phyloP scores from a whole-genome alignment of 1,140 invertebrate species.

The Aphis craccivora region DNA sequence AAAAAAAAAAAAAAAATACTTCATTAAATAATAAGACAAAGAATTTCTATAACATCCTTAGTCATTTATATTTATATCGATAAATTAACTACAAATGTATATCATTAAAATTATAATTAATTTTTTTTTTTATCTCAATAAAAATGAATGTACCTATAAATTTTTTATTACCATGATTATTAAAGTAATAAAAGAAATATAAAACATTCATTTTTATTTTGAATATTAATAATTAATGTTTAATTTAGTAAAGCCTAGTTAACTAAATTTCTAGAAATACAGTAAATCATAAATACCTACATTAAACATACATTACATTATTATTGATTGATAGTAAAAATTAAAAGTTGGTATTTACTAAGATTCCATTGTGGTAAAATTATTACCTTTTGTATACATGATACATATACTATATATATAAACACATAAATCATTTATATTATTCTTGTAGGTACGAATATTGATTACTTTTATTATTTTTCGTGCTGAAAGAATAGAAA shows the following conservation, averaged over 20 bases:
- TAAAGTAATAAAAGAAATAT: not conserved
- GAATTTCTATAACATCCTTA: not conserved
- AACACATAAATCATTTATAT: not conserved
- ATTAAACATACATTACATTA: not conserved
- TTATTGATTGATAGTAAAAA: not conserved
- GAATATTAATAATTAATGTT: not conserved
- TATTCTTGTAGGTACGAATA: not conserved
- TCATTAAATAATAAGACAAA: not conserved
- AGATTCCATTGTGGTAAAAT: not conserved
- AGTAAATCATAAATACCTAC: not conserved
- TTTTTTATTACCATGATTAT: not conserved
- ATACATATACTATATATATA: not conserved
- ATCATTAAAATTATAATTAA: not conserved
- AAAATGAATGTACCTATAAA: not conserved
- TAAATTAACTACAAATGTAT: slow-evolving; percentile 5
- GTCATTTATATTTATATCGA: not conserved
- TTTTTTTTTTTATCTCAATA: not conserved
- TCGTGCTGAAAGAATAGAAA: not conserved
- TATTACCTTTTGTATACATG: not conserved
- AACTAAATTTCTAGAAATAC: not conserved
- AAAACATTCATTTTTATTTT: not conserved
- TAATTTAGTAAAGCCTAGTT: not conserved
- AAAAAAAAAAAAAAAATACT: not conserved
- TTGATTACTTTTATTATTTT: not conserved
- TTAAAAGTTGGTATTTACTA: not conserved